Base-by-base conservation (phyloP, 2,113 vertebrate species). In the Sceloporus undulatus region DNA sequence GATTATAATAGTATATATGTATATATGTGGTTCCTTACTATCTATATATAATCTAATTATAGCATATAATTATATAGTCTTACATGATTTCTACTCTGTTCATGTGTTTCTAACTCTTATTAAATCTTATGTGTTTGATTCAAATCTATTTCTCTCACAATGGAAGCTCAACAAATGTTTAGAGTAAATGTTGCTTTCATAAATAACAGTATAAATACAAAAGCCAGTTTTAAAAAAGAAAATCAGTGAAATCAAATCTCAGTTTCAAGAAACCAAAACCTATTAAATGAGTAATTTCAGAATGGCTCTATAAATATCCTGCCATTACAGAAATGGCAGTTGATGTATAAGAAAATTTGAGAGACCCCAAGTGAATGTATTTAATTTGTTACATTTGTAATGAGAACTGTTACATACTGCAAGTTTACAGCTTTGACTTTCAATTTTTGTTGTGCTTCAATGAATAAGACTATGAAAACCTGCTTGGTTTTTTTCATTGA, bases 151-250 rank as follows among this genome's bases (percentile, higher is more conserved):
- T 23, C 23, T 21, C 48, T 79, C 42, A 86, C 8, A 40, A 66
- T 5, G 66, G 5, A 80, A 90, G 87, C 81, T 25, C 7, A 66
- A 59, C 34, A 23, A 62, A 62, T 62, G 13, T 62, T 18, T 16
- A 14, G 14, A 54, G 14, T 89, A 85, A 48, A 87, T 71, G 65
- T 48, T 88, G 34, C 13, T 18, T 88, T 90, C 65, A 81, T 81
- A 65, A 65, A 25, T 40, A 62, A 14, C 9, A 40, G 9, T 56
- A 25, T 38, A 34, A 34, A 52, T 14, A 52, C 25, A 84, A 38
- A 74, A 54, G 11, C 42, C 27, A 8, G 19, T 21, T 70, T 62
- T 34, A 2, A 80, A 13, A 25, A 21, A 10, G 9, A 71, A 83
- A 70, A 83, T 27, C n/a, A 18, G 13, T 74, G 10, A 8, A 84